These are phyloP conservation scores for Himalopsyche phryganea DNA, from an alignment of 1,140 invertebrate species.

Conservation along the genomic window DNA sequence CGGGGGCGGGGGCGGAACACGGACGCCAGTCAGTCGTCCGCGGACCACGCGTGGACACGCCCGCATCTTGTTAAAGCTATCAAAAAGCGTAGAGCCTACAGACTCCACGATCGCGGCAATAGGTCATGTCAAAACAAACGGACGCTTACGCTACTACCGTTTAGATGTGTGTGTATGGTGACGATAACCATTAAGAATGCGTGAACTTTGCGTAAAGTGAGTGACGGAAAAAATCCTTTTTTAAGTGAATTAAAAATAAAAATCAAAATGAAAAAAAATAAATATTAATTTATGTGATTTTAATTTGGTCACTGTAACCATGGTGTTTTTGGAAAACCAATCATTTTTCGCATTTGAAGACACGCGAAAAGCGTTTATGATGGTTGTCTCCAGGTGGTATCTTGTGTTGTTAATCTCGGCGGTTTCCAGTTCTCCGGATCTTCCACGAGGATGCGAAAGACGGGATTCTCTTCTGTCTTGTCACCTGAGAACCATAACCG, in stretches of 20 bases:
- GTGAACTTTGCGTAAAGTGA: too few relatives aligned
- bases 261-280: neutral
- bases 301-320: neutral
- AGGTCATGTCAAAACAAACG: slow-evolving; percentile 13
- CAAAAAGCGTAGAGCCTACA: neutral
- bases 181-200: too few relatives aligned
- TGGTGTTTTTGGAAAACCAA: neutral
- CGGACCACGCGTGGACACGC: slow-evolving; percentile 16
- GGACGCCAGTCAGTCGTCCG: slow-evolving; percentile 22
- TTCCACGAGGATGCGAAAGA: slow-evolving; percentile 4
- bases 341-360: neutral
- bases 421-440: neutral
- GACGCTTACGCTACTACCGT: neutral
- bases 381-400: neutral
- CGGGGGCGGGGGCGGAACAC: slow-evolving; percentile 1
- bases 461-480: slow-evolving; percentile 49
- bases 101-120: neutral
- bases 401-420: neutral
- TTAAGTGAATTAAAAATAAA: too few relatives aligned
- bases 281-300: neutral
- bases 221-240: too few relatives aligned
- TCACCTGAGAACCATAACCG: slow-evolving; percentile 59
- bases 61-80: neutral
- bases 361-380: neutral
- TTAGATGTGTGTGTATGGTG: too few relatives aligned